Evolutionary conservation across 1,140 invertebrate species (phyloP).

Genomic region (Lepidurus couesii): DNA sequence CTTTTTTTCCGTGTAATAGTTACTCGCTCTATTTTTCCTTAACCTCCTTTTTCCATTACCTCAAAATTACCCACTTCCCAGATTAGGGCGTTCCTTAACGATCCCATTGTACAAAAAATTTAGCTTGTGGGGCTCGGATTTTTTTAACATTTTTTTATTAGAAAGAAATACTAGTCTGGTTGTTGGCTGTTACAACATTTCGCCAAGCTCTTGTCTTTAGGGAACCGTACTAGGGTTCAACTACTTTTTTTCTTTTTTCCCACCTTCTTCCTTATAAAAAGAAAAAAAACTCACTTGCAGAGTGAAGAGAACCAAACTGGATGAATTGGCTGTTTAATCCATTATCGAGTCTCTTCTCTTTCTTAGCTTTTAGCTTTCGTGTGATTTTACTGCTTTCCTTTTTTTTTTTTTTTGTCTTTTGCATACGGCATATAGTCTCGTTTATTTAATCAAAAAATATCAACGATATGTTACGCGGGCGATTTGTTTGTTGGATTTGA

Average conservation of each 20-base stretch:
- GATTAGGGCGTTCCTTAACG: constrained; percentile 1
- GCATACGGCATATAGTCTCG: constrained; percentile 21
- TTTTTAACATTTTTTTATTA: neutral
- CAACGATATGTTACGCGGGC: neutral
- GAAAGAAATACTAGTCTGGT: constrained; percentile 22
- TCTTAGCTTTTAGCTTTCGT: constrained; percentile 21
- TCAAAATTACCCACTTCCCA: constrained; percentile 10
- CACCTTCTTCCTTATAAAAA: neutral
- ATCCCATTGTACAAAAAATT: neutral
- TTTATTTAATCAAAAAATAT: neutral
- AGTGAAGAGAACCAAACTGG: constrained; percentile 37
- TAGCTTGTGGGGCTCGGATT: constrained; percentile 22
- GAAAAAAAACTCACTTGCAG: constrained; percentile 6
- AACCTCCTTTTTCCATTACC: neutral
- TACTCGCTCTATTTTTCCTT: constrained; percentile 1
- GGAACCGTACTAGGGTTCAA: neutral
- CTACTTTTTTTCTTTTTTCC: neutral
- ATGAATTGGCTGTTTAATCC: constrained; percentile 38
- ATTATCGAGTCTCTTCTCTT: neutral
- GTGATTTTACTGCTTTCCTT: neutral
- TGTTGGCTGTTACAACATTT: neutral
- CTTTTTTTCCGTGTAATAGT: constrained; percentile 19
- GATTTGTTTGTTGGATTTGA: constrained; percentile 9
- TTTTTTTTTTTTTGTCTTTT: neutral
- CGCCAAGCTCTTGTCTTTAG: neutral